phyloP scores from a whole-genome alignment of 1,140 invertebrate genomes.

The Nixonia krombeini region DNA sequence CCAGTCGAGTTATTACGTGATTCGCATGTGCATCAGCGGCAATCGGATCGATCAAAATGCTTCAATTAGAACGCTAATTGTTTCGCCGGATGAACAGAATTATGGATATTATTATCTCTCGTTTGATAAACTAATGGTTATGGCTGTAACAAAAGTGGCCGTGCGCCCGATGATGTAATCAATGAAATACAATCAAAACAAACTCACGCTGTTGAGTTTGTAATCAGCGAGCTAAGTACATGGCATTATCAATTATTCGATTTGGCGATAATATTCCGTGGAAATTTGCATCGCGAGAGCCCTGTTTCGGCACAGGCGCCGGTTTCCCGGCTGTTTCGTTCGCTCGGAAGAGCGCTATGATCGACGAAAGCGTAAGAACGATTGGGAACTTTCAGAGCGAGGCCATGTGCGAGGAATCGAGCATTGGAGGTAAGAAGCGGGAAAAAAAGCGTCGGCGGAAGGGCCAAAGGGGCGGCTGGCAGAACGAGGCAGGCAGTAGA shows the following conservation, averaged over 20 bases:
- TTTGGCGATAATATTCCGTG: neutral
- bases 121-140: neutral
- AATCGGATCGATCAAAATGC: neutral
- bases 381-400: too few species aligned
- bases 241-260: neutral
- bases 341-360: neutral
- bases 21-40: too few species aligned
- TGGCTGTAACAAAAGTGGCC: neutral
- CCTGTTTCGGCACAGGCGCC: too few species aligned
- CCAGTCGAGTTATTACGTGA: too few species aligned
- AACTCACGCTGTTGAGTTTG: neutral
- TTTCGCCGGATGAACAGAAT: neutral
- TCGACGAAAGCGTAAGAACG: neutral
- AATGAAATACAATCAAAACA: neutral
- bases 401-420: neutral
- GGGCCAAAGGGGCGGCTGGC: slow-evolving; percentile 17
- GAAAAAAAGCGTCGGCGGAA: slow-evolving; percentile 10
- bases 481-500: slow-evolving; percentile 19
- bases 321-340: too few species aligned
- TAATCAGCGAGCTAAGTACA: slow-evolving; percentile 2
- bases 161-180: neutral
- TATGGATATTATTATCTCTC: neutral
- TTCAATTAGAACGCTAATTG: neutral
- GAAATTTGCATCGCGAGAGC: too few species aligned
- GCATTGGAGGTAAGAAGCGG: neutral